A percentile compares a stretch with the other conserved stretches of the same genome.
These are phyloP conservation scores for Sisor rabdophorus DNA, from an alignment of 2,113 vertebrate species.

Conservation along the genomic window DNA sequence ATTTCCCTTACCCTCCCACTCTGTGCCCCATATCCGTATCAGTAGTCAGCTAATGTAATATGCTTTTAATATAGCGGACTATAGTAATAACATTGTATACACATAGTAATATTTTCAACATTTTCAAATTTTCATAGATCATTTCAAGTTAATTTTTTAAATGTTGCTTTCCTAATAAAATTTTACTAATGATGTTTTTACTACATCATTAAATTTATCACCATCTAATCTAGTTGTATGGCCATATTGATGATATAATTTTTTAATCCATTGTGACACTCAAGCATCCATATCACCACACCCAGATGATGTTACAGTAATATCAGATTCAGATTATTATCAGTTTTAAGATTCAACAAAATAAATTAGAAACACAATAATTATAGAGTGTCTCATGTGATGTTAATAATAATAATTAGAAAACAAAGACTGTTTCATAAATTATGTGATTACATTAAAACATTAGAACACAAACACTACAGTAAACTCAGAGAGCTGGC, in stretches of 20 bases:
- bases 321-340: background rate
- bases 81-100: background rate
- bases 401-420: background rate
- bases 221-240: background rate
- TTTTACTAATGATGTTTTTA: background rate
- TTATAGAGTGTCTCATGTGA: background rate
- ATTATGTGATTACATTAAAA: background rate
- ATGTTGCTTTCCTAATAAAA: no score
- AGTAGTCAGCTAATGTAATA: conserved; percentile 33
- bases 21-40: background rate
- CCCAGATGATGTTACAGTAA: background rate
- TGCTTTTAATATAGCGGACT: conserved; percentile 9
- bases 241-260: background rate
- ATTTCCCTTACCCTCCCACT: conserved; percentile 16
- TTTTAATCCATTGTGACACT: background rate
- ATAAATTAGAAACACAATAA: background rate
- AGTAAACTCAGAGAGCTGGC: background rate
- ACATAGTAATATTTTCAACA: background rate
- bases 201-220: background rate
- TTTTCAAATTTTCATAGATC: no score
- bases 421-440: background rate
- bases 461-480: background rate
- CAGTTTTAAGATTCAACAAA: background rate
- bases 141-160: no score
- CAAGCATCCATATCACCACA: background rate